phyloP scores from a whole-genome alignment of 2,888 invertebrate species.

The Synanthedon tipuliformis region DNA sequence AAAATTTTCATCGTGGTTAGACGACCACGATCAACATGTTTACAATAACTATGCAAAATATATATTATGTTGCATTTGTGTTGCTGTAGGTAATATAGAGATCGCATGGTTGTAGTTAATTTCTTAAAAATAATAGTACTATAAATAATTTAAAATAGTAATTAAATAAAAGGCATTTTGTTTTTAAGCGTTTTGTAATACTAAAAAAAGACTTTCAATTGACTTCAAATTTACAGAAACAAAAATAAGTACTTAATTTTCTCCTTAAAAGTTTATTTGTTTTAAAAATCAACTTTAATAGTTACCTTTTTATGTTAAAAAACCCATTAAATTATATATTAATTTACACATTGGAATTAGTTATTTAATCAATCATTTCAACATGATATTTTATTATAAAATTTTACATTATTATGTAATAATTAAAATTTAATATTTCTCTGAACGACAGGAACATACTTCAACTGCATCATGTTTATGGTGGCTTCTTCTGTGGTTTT shows the following conservation, averaged over 20 bases:
- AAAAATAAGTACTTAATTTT: slow-evolving; percentile 30
- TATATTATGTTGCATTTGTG: no score
- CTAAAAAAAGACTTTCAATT: no score
- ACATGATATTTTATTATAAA: not conserved
- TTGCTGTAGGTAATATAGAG: no score
- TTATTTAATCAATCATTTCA: not conserved
- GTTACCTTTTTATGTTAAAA: not conserved
- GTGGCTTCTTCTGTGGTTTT: slow-evolving; percentile 97
- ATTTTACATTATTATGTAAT: no score
- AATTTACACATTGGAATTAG: not conserved
- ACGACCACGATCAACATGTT: no score
- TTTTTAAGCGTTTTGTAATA: no score
- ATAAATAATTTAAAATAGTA: no score
- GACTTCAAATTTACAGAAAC: not conserved
- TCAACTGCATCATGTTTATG: slow-evolving; percentile 99
- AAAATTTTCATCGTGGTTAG: no score
- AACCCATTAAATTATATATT: not conserved
- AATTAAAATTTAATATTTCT: not conserved
- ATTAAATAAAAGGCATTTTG: no score
- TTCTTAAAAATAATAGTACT: no score
- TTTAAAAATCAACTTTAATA: not conserved
- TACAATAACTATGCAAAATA: no score
- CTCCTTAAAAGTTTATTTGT: slow-evolving; percentile 23
- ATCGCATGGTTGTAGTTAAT: no score
- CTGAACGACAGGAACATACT: slow-evolving; percentile 87